These are phyloP conservation scores for Sphinx pinastri DNA, from an alignment of 2,888 invertebrate species.

Conservation along the genomic window DNA sequence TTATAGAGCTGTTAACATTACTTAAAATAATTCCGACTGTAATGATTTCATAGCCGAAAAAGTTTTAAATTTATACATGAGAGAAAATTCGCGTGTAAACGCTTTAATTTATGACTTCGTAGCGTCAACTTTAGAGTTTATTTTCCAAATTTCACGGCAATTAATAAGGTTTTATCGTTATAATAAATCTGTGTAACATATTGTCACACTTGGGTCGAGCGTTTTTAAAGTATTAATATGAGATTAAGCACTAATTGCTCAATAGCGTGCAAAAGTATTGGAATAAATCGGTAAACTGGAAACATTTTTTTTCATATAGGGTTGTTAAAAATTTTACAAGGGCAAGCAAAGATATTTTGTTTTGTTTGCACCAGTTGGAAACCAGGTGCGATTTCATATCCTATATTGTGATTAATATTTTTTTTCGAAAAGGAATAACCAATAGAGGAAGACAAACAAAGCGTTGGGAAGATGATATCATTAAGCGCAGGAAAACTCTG, in stretches of 20 bases:
- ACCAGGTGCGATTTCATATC: neutral
- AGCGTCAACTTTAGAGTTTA: constrained; percentile 15
- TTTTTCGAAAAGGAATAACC: too few relatives aligned
- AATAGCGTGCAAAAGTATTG: neutral
- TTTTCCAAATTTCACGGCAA: constrained; percentile 21
- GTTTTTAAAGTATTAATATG: neutral
- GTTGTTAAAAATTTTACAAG: too few relatives aligned
- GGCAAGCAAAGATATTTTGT: neutral
- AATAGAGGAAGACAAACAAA: too few relatives aligned
- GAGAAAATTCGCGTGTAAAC: constrained; percentile 12
- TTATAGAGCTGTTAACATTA: too few relatives aligned
- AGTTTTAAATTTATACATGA: constrained; percentile 4
- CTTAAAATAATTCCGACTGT: too few relatives aligned
- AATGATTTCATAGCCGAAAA: neutral
- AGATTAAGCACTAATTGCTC: neutral
- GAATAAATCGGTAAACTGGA: neutral
- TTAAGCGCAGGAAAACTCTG: too few relatives aligned
- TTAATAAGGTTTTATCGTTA: constrained; percentile 14
- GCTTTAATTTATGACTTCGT: constrained; percentile 10
- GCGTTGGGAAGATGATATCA: too few relatives aligned
- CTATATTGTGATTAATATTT: too few relatives aligned
- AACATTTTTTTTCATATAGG: neutral
- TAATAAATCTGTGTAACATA: constrained; percentile 16
- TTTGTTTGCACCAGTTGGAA: too few relatives aligned
- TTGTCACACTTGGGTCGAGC: constrained; percentile 5